Conservation (phyloP, 2,113 vertebrate species). For the Cottus gobio region DNA sequence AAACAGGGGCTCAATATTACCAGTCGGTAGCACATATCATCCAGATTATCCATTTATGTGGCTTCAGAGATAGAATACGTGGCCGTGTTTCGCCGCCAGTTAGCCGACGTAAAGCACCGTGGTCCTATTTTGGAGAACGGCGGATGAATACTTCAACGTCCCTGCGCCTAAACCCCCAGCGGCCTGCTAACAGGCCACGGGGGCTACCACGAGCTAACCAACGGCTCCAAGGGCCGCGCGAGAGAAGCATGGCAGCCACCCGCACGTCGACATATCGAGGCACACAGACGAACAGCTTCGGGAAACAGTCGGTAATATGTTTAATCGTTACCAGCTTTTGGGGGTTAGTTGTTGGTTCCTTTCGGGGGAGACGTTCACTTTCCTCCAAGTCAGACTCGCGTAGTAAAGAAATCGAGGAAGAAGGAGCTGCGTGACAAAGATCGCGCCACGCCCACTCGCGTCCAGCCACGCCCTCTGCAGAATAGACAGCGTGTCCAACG, state of each 20-base stretch:
- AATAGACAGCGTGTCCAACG: background rate
- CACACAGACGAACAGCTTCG: fast-evolving
- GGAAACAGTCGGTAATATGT: background rate
- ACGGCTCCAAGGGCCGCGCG: conserved; percentile 28
- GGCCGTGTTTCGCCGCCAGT: background rate
- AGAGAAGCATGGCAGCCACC: conserved; percentile 35
- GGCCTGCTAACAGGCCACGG: conserved; percentile 66
- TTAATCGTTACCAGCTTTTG: conserved; percentile 49
- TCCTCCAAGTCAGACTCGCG: conserved; percentile 58
- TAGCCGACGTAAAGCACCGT: conserved; percentile 46
- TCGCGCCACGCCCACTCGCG: conserved; percentile 33
- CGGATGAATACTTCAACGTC: background rate
- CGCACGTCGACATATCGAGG: background rate
- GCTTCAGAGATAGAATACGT: fast-evolving
- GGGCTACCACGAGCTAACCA: conserved; percentile 30
- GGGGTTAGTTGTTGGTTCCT: conserved; percentile 3
- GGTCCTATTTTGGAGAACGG: conserved; percentile 55
- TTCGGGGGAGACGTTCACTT: conserved; percentile 28
- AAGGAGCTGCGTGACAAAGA: conserved; percentile 36
- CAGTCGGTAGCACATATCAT: fast-evolving
- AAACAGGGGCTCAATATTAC: fast-evolving
- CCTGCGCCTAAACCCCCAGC: conserved; percentile 52
- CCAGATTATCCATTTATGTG: fast-evolving
- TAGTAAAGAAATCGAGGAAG: conserved; percentile 42
- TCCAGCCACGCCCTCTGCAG: conserved; percentile 46